Percentiles rank a stretch among this genome's conserved stretches.
Conservation (phyloP, 2,888 invertebrate species). For the Escarpia spicata region DNA sequence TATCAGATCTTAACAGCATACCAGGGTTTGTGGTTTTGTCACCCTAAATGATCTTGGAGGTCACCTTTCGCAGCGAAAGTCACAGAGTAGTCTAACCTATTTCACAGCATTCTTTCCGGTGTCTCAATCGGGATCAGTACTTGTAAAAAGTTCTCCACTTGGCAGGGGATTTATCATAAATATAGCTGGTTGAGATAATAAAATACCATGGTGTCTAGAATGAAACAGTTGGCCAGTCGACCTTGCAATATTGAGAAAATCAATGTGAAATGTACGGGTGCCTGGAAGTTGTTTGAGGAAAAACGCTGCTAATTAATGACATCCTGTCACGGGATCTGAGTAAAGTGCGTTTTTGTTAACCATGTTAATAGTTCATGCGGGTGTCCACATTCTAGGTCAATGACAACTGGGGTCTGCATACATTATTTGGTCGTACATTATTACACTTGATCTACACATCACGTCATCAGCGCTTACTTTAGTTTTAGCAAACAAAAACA, state of each 20-base stretch:
- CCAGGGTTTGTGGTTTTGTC: background rate
- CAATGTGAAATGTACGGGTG: background rate
- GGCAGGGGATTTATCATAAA: background rate
- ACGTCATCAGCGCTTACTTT: no score
- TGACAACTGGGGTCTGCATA: background rate
- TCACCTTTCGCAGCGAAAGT: background rate
- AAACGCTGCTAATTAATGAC: background rate
- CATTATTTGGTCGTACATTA: background rate
- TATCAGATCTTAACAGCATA: background rate
- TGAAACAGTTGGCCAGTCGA: background rate
- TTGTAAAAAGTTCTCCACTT: background rate
- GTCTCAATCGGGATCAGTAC: background rate
- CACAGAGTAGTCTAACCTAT: background rate
- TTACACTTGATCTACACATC: no score
- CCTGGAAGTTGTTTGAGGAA: background rate
- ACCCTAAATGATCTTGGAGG: background rate
- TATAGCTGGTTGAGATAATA: background rate
- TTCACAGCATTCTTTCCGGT: background rate
- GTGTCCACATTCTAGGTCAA: background rate
- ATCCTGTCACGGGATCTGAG: background rate
- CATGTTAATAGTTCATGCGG: background rate
- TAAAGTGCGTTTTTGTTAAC: background rate
- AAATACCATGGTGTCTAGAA: background rate
- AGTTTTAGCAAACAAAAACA: no score
- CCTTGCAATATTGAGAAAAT: background rate